Evolutionary conservation across 2,113 vertebrate species (phyloP), one percentile per base, ranked within the genome.

Genomic region (Syngnathus floridae): DNA sequence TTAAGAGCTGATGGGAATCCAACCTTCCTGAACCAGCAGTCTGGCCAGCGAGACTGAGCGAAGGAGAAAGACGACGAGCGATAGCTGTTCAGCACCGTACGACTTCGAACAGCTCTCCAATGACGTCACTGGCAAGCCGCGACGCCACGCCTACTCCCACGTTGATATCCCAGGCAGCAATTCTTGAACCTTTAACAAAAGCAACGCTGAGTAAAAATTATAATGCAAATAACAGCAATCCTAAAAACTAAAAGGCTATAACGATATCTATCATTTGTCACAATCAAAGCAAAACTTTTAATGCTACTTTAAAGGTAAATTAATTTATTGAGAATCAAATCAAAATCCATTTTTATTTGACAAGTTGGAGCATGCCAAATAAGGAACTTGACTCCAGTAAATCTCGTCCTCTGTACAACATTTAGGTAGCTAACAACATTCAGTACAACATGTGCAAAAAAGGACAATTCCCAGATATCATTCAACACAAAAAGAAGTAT

Each of bases 11-110:
- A 31, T 31, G 64, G 71, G 43, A 73, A 63, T 77, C 75, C 73
- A 69, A 67, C 72, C 66, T 59, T 52, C 65, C 21, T 36, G 62
- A 54, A 71, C 14, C 79, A 57, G 76, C 74, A 62, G 68, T 75
- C 54, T 73, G 62, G 51, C 52, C 41, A 57, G 7, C n/a, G 46
- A 64, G 77, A 76, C 60, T 65, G 69, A 73, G 72, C 58, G 48
- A 22, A 21, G 12, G 59, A 43, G 22, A 60, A 54, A 48, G 60
- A 60, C 14, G 60, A 64, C 55, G 72, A 65, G 86, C 78, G 72
- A 65, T 64, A 63, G 77, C 73, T 84, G 69, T 89, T 90, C 88
- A 92, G 90, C 87, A 92, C 90, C 90, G 84, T 72, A 66, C 54
- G 82, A 55, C 84, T 87, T 73, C 83, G 88, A 90, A 91, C 90